Evolutionary conservation across 2,888 invertebrate genomes (phyloP), one percentile per base, ranked within the genome.

Genomic region (Amphipyra tragopoginis): DNA sequence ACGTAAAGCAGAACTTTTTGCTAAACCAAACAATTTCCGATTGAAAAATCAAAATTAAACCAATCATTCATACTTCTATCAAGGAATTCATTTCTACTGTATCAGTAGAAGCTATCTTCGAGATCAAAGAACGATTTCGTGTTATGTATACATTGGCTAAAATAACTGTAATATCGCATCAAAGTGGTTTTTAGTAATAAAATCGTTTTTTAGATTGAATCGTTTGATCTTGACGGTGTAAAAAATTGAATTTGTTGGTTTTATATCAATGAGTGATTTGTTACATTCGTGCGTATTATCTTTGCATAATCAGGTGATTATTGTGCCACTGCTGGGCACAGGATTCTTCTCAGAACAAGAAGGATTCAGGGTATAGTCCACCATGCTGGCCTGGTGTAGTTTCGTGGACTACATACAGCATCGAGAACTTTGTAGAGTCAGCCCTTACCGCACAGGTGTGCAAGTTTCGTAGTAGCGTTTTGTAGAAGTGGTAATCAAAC

Each of bases 111-210:
- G 52, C 54, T 48, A 50, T 48, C 42, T 53, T 33, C 7, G 10
- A 75, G 79, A 78, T 72, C 77, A 75, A 75, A 70, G 36, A 36
- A 36, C 8, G 8, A 5, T 34, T 10, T 1, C 0, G 5, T 15
- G 5, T 36, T 6, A 39, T 50, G 42, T 75, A 69, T 50, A 68
- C n/a, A 45, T 10, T 36, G 7, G 26, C 26, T 43, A 1, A 61
- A 68, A 69, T 68, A 69, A 42, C 52, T 8, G 45, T 21, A 29
- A 14, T 38, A 43, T 50, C 0, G 54, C 42, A 70, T 75, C 69
- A 69, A 69, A 69, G 69, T 38, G 33, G 21, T 47, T 54, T 13
- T 14, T 1, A n/a, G 6, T 21, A 14, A 33, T 50, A 69, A 69
- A 69, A 51, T 14, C 21, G 34, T 36, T 4, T 36, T 13, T 45